Conservation (phyloP, 2,113 vertebrate species). For the Sapajus apella region DNA sequence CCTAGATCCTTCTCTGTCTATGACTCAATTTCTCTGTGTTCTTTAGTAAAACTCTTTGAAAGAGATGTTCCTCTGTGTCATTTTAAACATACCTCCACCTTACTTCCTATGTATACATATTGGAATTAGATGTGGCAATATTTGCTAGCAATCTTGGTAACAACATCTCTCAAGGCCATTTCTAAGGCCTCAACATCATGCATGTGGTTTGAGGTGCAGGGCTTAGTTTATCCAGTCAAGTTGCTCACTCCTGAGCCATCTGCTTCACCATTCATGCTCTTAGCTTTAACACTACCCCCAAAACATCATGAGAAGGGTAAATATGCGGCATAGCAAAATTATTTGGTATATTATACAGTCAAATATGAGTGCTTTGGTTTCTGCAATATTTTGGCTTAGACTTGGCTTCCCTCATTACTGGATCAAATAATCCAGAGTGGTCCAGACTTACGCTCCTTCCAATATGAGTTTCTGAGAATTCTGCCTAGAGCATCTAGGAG, state of each 20-base stretch:
- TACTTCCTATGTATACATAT: background rate
- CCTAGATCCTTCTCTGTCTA: background rate
- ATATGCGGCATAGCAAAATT: background rate
- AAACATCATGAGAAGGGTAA: background rate
- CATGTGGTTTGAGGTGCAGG: background rate
- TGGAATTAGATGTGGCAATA: background rate
- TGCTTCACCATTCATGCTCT: background rate
- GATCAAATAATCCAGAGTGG: background rate
- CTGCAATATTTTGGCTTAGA: background rate
- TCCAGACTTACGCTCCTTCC: background rate
- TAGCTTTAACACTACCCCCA: background rate
- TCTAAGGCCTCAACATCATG: background rate
- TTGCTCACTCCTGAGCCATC: background rate
- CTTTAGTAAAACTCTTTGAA: background rate
- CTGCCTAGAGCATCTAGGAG: background rate
- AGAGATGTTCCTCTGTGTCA: background rate
- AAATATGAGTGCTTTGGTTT: background rate
- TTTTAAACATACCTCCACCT: background rate
- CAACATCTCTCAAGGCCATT: background rate
- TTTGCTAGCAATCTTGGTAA: background rate
- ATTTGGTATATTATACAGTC: background rate
- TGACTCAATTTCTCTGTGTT: background rate
- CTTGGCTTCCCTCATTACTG: background rate
- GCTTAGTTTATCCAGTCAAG: background rate
- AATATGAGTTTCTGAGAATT: background rate